Evolutionary conservation across 2,797 vertebrate species (phyloP).

Genomic region (Myioborus miniatus): DNA sequence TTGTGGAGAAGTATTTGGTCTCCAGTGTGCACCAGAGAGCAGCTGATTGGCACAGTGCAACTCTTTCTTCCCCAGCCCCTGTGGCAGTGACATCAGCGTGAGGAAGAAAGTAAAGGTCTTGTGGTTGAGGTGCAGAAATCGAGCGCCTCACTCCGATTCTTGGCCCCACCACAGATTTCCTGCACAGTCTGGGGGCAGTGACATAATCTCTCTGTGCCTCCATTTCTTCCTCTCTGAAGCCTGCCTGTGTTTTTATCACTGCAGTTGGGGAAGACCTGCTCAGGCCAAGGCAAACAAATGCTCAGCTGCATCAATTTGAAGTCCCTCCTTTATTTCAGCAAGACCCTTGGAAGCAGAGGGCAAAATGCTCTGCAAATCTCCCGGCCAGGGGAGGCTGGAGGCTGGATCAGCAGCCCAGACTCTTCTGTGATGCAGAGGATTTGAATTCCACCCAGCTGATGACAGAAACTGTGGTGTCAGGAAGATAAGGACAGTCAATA

Average conservation of each 20-base stretch:
- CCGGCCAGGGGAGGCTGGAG: neutral
- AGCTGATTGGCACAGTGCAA: neutral
- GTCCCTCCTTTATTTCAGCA: neutral
- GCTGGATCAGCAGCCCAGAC: neutral
- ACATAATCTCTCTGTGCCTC: neutral
- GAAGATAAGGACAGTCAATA: neutral
- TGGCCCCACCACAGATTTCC: neutral
- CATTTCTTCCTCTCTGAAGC: neutral
- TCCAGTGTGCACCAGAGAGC: neutral
- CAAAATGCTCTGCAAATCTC: neutral
- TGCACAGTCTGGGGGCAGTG: neutral
- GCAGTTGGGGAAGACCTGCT: neutral
- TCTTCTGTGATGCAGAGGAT: neutral
- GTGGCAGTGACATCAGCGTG: neutral
- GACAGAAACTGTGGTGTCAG: neutral
- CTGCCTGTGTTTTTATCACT: neutral
- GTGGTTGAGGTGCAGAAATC: neutral
- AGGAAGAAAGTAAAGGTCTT: neutral
- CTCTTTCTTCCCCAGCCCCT: neutral
- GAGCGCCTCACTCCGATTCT: neutral
- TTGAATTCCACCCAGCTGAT: neutral
- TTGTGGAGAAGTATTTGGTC: neutral
- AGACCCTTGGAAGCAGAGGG: rapidly evolving
- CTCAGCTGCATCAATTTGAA: neutral
- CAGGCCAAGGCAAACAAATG: neutral